Conservation (phyloP, 2,888 invertebrate genomes). For the Aphodius sticticus region DNA sequence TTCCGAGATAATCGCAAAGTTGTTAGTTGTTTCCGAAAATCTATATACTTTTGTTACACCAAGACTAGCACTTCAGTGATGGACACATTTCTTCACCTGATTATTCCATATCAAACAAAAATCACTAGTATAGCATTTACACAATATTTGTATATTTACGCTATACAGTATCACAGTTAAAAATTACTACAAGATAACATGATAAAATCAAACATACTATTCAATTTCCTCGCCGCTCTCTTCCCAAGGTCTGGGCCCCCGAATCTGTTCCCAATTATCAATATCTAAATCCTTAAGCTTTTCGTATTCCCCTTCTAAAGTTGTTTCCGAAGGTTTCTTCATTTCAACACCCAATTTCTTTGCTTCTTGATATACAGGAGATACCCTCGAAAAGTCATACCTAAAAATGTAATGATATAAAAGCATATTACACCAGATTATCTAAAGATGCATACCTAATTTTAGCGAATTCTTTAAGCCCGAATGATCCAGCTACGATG, state of each 20-base stretch:
- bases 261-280: constrained; percentile 84
- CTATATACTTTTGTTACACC: no score
- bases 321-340: constrained; percentile 72
- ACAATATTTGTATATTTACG: background rate
- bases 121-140: no score
- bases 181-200: constrained; percentile 28
- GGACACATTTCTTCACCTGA: no score
- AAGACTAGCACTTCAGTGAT: no score
- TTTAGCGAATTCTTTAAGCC: constrained; percentile 76
- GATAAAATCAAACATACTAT: constrained; percentile 14
- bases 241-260: constrained; percentile 90
- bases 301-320: constrained; percentile 78
- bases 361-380: constrained; percentile 68
- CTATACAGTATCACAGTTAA: constrained; percentile 19
- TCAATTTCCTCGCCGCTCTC: constrained; percentile 51
- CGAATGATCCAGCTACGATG: constrained; percentile 80
- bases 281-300: constrained; percentile 77
- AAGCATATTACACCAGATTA: background rate
- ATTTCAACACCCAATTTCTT: constrained; percentile 72
- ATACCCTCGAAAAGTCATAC: constrained; percentile 65
- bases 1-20: no score
- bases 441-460: constrained; percentile 65
- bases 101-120: no score
- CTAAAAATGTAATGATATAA: constrained; percentile 46
- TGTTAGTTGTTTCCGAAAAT: no score